A percentile compares a stretch with the other conserved stretches of the same genome.
These are phyloP conservation scores for Dynastes hyllus DNA, from an alignment of 2,888 invertebrate species.

Conservation along the genomic window DNA sequence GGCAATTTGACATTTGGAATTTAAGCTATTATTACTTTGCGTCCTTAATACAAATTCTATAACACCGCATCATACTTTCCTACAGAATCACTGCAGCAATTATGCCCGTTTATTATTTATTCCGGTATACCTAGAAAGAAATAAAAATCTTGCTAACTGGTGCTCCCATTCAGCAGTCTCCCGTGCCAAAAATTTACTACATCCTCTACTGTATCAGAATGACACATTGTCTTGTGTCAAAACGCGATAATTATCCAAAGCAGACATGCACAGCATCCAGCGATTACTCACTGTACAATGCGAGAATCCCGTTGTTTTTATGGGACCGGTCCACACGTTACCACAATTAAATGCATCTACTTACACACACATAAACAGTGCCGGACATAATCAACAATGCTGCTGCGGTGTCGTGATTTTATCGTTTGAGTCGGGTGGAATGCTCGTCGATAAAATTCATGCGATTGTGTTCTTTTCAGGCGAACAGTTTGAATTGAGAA, in stretches of 20 bases:
- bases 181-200: too few relatives aligned
- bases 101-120: too few relatives aligned
- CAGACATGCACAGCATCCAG: background rate
- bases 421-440: constrained; percentile 22
- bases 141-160: too few relatives aligned
- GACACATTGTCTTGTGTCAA: too few relatives aligned
- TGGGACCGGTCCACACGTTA: constrained; percentile 34
- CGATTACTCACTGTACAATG: constrained; percentile 22
- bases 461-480: constrained; percentile 31
- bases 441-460: constrained; percentile 27
- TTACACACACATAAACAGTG: constrained; percentile 14
- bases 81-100: too few relatives aligned
- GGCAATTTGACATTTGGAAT: too few relatives aligned
- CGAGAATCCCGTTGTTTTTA: constrained; percentile 33
- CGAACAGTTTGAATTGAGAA: constrained; percentile 19
- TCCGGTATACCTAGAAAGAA: too few relatives aligned
- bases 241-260: background rate
- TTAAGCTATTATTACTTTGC: too few relatives aligned
- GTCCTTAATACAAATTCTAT: too few relatives aligned
- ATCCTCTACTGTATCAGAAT: too few relatives aligned
- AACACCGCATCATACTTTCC: too few relatives aligned
- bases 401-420: constrained; percentile 30
- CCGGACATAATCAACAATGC: constrained; percentile 1
- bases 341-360: constrained; percentile 30
- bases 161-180: too few relatives aligned